Conservation (phyloP, 1,140 invertebrate species). For the Pantala flavescens region DNA sequence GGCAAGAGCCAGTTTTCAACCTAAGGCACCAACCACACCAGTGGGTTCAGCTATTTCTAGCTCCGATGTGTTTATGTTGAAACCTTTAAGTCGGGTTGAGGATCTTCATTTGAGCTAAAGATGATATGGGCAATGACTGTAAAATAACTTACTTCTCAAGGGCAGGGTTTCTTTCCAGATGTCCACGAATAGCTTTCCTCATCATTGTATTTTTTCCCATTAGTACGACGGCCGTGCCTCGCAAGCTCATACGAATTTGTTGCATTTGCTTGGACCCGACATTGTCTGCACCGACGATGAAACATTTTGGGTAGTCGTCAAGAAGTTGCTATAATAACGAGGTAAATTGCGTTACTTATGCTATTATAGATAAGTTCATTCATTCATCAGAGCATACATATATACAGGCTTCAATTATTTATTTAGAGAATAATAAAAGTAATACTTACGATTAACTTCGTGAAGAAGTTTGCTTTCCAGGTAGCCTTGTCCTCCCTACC, state of each 20-base stretch:
- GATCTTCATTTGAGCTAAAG: background rate
- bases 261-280: conserved; percentile 99
- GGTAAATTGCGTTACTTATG: conserved; percentile 18
- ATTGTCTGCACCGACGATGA: conserved; percentile 98
- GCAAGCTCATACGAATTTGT: conserved; percentile 89
- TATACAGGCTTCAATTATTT: too few species aligned
- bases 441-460: conserved; percentile 83
- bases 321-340: conserved; percentile 69
- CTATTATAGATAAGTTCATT: background rate
- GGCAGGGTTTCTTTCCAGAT: conserved; percentile 86
- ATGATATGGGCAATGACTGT: too few species aligned
- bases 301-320: conserved; percentile 97
- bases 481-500: conserved; percentile 98
- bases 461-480: conserved; percentile 98
- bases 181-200: conserved; percentile 95
- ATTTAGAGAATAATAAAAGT: conserved; percentile 18
- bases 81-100: background rate
- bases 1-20: too few species aligned
- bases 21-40: conserved; percentile 12
- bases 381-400: conserved; percentile 5
- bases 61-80: conserved; percentile 21
- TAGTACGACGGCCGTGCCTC: conserved; percentile 82
- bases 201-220: conserved; percentile 99
- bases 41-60: conserved; percentile 35
- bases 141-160: conserved; percentile 68